Conservation (phyloP, 2,888 invertebrate species). For the Axea sp. region DNA sequence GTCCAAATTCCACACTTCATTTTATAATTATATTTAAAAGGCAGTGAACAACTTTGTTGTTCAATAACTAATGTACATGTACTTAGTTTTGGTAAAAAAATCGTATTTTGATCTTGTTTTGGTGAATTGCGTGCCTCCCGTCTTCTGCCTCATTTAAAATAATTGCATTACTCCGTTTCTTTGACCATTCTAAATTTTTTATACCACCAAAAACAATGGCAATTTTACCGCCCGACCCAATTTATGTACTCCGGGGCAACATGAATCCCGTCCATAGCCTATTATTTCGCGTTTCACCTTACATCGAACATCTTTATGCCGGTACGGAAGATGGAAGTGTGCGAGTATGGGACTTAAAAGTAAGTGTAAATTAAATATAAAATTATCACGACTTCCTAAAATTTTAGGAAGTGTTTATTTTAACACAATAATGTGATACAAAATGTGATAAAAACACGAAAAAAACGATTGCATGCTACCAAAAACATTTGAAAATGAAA, state of each 20-base stretch:
- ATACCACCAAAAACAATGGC: slow-evolving; percentile 78
- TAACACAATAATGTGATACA: too few relatives aligned
- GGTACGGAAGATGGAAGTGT: slow-evolving; percentile 88
- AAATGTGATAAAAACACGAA: too few relatives aligned
- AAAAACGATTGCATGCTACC: too few relatives aligned
- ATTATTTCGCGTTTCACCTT: slow-evolving; percentile 81
- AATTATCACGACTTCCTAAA: not conserved
- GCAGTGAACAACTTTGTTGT: slow-evolving; percentile 7
- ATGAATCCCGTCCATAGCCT: slow-evolving; percentile 87
- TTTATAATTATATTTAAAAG: slow-evolving; percentile 9
- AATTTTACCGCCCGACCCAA: slow-evolving; percentile 88
- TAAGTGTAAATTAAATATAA: slow-evolving; percentile 71
- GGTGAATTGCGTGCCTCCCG: slow-evolving; percentile 64
- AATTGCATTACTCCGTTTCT: too few relatives aligned
- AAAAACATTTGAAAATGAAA: too few relatives aligned
- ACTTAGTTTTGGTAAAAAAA: slow-evolving; percentile 20
- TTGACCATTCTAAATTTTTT: not conserved
- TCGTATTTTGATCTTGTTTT: slow-evolving; percentile 29
- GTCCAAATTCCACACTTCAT: slow-evolving; percentile 51
- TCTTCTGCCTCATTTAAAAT: slow-evolving; percentile 61
- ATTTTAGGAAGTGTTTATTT: too few relatives aligned
- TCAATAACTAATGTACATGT: slow-evolving; percentile 19
- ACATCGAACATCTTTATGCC: slow-evolving; percentile 83
- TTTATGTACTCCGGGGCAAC: slow-evolving; percentile 86
- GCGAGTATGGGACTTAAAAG: slow-evolving; percentile 90